phyloP scores from a whole-genome alignment of 1,140 invertebrate species.

The Saxidomus purpurata region DNA sequence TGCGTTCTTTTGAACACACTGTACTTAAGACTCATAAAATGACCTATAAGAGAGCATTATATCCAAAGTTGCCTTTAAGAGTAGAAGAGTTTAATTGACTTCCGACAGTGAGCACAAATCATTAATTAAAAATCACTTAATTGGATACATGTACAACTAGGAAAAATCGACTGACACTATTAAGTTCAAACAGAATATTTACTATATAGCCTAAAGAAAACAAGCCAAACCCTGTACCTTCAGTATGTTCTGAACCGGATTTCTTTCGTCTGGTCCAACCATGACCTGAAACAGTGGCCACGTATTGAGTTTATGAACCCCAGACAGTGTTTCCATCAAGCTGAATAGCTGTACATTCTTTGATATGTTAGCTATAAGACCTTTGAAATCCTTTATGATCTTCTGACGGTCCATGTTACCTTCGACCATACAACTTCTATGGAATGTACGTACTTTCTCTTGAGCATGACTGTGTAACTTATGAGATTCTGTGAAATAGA shows the following conservation, averaged over 20 bases:
- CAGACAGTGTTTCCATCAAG: not conserved
- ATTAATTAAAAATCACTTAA: too few species aligned
- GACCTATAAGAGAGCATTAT: too few species aligned
- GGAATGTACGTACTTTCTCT: conserved; percentile 36
- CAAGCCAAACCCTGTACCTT: too few species aligned
- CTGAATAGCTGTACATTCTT: conserved; percentile 16
- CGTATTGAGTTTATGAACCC: conserved; percentile 43
- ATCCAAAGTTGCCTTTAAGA: too few species aligned
- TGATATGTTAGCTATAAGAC: conserved; percentile 47
- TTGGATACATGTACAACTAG: too few species aligned
- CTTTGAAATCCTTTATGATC: conserved; percentile 51
- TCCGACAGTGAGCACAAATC: not conserved
- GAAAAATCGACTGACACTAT: too few species aligned
- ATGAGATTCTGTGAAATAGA: conserved; percentile 56
- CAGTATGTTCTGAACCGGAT: conserved; percentile 46
- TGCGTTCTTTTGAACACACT: too few species aligned
- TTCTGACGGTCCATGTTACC: conserved; percentile 5
- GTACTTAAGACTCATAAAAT: too few species aligned
- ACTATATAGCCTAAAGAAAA: too few species aligned
- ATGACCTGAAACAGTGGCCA: conserved; percentile 58
- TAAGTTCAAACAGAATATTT: too few species aligned
- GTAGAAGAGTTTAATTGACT: too few species aligned
- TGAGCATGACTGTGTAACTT: conserved; percentile 28
- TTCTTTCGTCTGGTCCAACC: conserved; percentile 58
- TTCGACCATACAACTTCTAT: conserved; percentile 62